Evolutionary conservation across 2,888 invertebrate species (phyloP).

Genomic region (Spilarctia lutea): DNA sequence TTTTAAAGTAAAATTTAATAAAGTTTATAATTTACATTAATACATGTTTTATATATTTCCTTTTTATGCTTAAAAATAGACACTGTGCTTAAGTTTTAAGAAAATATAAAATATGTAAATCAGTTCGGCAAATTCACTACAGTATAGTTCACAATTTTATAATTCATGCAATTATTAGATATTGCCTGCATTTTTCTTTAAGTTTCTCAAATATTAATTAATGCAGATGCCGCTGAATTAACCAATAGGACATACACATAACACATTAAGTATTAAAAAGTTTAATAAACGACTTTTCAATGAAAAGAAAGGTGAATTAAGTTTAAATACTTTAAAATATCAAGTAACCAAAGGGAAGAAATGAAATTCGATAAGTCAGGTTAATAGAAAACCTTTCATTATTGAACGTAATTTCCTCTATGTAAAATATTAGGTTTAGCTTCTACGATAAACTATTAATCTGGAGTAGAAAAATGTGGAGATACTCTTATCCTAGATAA

Average conservation of each 20-base stretch:
- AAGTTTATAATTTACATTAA: slow-evolving; percentile 58
- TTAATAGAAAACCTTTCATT: slow-evolving; percentile 8
- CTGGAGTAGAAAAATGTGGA: slow-evolving; percentile 26
- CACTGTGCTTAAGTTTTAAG: too few species aligned
- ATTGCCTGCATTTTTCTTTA: too few species aligned
- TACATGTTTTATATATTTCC: not conserved
- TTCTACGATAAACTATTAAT: slow-evolving; percentile 35
- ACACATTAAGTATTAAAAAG: not conserved
- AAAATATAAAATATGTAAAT: too few species aligned
- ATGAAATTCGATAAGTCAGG: not conserved
- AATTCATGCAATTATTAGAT: too few species aligned
- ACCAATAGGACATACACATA: too few species aligned
- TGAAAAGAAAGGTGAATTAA: not conserved
- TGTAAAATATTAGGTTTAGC: slow-evolving; percentile 16
- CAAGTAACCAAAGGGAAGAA: not conserved
- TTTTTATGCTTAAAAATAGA: too few species aligned
- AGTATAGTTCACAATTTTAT: too few species aligned
- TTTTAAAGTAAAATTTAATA: slow-evolving; percentile 53
- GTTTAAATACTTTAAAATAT: slow-evolving; percentile 5
- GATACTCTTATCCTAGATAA: slow-evolving; percentile 30
- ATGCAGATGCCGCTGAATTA: too few species aligned
- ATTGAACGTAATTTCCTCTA: slow-evolving; percentile 15
- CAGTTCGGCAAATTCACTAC: too few species aligned
- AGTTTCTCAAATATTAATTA: too few species aligned
- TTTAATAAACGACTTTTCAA: not conserved